phyloP scores from a whole-genome alignment of 2,113 vertebrate genomes.

The Corynorhinus townsendii region DNA sequence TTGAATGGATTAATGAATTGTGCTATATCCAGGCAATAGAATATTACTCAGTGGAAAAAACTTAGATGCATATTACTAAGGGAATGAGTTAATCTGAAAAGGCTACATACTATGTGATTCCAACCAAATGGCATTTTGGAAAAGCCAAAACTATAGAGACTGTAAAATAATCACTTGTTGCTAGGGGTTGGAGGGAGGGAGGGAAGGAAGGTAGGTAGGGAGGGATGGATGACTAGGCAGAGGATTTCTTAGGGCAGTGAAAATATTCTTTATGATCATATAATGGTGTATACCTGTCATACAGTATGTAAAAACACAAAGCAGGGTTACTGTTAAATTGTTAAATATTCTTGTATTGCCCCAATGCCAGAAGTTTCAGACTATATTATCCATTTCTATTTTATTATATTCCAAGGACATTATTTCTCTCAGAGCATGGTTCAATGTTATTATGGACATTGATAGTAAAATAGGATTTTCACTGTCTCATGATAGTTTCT shows the following conservation, averaged over 20 bases:
- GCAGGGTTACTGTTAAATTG: background rate
- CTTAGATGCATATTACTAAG: background rate
- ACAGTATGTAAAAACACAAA: background rate
- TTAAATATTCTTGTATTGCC: background rate
- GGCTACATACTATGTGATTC: background rate
- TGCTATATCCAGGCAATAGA: background rate
- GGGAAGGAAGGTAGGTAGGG: background rate
- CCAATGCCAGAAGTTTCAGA: background rate
- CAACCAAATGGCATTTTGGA: background rate
- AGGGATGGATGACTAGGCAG: background rate
- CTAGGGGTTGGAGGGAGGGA: background rate
- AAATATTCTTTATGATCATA: background rate
- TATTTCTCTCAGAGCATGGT: background rate
- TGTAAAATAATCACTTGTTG: background rate
- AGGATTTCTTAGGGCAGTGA: background rate
- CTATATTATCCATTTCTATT: background rate
- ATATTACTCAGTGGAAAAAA: background rate
- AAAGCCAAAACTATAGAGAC: background rate
- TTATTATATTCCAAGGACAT: background rate
- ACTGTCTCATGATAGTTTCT: background rate
- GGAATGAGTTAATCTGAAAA: background rate
- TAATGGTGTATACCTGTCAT: background rate
- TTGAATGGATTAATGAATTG: background rate
- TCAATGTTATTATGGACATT: background rate
- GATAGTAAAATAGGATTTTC: background rate